These are phyloP conservation scores for Paracanthobrama guichenoti DNA, from an alignment of 2,113 vertebrate genomes.

Conservation along the genomic window DNA sequence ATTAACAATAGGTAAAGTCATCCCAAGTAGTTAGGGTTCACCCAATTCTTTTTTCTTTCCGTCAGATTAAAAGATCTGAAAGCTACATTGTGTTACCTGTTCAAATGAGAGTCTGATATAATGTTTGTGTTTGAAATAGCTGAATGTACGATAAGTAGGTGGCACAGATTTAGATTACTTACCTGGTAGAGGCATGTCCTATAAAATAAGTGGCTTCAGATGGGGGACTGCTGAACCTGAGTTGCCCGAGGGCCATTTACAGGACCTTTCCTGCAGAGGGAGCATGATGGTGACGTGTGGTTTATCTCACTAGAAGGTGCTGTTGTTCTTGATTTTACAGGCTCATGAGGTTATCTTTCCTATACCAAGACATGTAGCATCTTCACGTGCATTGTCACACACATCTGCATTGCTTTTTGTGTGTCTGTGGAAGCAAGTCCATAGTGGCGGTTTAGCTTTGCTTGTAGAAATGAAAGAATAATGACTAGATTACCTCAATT, in stretches of 20 bases:
- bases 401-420: constrained; percentile 2
- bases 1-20: background rate
- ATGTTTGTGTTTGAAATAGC: constrained; percentile 40
- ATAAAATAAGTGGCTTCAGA: constrained; percentile 62
- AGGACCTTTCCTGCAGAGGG: constrained; percentile 59
- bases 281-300: constrained; percentile 13
- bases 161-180: background rate
- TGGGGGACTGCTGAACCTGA: background rate
- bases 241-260: constrained; percentile 55
- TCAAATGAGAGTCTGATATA: constrained; percentile 18
- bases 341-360: constrained; percentile 2
- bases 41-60: background rate
- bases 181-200: constrained; percentile 54
- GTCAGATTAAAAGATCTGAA: background rate
- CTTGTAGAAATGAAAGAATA: background rate
- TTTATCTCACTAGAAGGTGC: constrained; percentile 48
- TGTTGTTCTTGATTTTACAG: constrained; percentile 54
- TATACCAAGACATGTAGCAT: constrained; percentile 22
- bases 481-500: constrained; percentile 28
- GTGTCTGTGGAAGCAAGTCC: background rate
- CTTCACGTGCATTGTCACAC: background rate
- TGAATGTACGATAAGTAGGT: background rate
- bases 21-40: background rate
- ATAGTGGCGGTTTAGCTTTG: background rate
- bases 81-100: background rate